A percentile compares a stretch with the other conserved stretches of the same genome.
phyloP scores from a whole-genome alignment of 2,888 invertebrate species.

The Drosophila kanekoi region DNA sequence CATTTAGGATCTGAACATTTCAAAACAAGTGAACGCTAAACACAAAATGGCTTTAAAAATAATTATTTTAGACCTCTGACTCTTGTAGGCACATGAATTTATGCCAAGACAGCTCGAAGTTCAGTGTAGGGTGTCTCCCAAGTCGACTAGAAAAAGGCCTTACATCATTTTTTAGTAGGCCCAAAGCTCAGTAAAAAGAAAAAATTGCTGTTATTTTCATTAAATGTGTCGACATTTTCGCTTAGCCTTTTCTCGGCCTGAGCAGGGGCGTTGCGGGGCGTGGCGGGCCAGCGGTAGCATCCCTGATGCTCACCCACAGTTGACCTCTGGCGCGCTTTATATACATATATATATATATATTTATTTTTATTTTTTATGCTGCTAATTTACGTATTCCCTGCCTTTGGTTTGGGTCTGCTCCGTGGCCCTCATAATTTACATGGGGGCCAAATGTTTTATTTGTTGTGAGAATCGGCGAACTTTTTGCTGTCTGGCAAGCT shows the following conservation, averaged over 20 bases:
- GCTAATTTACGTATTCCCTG: constrained; percentile 59
- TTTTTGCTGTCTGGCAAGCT: constrained; percentile 35
- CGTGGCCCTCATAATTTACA: constrained; percentile 68
- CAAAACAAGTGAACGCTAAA: no score
- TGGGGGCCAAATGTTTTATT: constrained; percentile 65
- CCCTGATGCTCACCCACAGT: constrained; percentile 18
- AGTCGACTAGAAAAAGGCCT: no score
- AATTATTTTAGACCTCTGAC: not conserved
- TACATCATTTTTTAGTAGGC: constrained; percentile 5
- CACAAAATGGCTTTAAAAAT: no score
- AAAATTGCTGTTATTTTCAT: constrained; percentile 45
- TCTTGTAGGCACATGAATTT: not conserved
- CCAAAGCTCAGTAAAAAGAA: not conserved
- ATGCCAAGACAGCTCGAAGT: no score
- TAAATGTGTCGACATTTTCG: constrained; percentile 73
- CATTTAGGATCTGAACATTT: no score
- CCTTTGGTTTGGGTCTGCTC: constrained; percentile 24
- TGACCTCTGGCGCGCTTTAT: constrained; percentile 47
- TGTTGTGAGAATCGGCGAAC: constrained; percentile 45
- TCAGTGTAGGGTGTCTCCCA: no score
- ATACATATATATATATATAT: constrained; percentile 26
- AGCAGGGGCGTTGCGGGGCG: not conserved
- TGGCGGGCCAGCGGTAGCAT: not conserved
- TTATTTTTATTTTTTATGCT: constrained; percentile 12
- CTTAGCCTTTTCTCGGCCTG: constrained; percentile 53